A percentile compares a stretch with the other conserved stretches of the same genome.
Evolutionary conservation across 2,797 vertebrate genomes (phyloP).

Genomic region (Clarias pachynema): DNA sequence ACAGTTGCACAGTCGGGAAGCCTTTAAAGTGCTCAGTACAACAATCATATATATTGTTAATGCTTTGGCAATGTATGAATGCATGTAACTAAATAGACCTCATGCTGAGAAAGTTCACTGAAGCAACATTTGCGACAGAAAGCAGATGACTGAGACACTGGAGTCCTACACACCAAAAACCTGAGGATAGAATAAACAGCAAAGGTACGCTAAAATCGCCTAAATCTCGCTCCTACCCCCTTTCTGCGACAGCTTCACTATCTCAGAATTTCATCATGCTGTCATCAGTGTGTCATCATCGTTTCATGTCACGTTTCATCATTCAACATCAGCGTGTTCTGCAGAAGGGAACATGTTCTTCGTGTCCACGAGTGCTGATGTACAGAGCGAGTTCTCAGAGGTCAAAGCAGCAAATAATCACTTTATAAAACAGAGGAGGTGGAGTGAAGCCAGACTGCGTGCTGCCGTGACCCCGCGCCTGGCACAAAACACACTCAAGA

Average conservation of each 20-base stretch:
- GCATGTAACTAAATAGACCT: background rate
- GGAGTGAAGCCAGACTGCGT: slow-evolving; percentile 59
- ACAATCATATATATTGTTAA: background rate
- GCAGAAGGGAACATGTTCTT: slow-evolving; percentile 38
- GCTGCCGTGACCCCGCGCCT: slow-evolving; percentile 50
- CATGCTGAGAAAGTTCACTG: background rate
- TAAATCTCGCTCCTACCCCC: background rate
- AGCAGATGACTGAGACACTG: background rate
- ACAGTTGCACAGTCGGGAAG: background rate
- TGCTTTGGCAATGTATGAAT: too few species aligned
- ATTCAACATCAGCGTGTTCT: background rate
- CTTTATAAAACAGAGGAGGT: slow-evolving; percentile 66
- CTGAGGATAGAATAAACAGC: too few species aligned
- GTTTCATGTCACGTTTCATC: too few species aligned
- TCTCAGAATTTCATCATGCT: background rate
- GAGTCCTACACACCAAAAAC: background rate
- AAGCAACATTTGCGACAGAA: background rate
- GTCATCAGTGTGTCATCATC: background rate
- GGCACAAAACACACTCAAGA: slow-evolving; percentile 61
- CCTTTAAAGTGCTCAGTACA: background rate
- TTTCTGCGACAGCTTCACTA: background rate
- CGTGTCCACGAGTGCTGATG: slow-evolving; percentile 52
- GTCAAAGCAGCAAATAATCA: slow-evolving; percentile 70
- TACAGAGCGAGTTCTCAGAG: slow-evolving; percentile 68
- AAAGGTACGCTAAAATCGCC: background rate